Base-by-base conservation (phyloP, 1,140 invertebrate species). In the Nasonia longicornis region DNA sequence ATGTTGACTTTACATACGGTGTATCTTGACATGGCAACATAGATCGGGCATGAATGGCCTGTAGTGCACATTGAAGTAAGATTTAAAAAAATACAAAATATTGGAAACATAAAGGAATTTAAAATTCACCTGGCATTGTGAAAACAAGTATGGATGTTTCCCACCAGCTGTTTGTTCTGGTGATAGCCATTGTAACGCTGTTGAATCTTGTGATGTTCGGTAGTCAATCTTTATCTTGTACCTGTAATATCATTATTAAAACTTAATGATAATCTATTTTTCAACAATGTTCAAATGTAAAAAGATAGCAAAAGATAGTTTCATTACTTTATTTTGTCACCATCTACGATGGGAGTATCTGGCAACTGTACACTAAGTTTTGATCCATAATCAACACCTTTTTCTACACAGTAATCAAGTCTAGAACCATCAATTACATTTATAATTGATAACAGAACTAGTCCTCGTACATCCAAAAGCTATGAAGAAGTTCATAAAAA, bases 1-100 rank as follows among this genome's bases (percentile, higher is more conserved):
- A 99, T 3, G 96, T 95, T 81, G 94, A 93, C 91, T 99, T 99
- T 0, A 98, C 95, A n/a, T 93, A 92, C 4, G 98, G 97, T 0
- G 97, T 96, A 90, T 99, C 98, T 93, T 99, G 97, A 87, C 97
- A 98, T 4, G 98, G 98, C 16, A 98, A 80, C 79, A 98, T 93
- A 11, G 96, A 96, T 73, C 97, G 92, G 2, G 95, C 95, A 91
- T 98, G 96, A 84, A 98, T 97, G 14, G 97, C 94, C 95, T 98
- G 87, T 91, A 90, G 85, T 84, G 75, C 83, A 79, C 31, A 71
- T 52, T 78, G 63, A 14, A 80, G 79, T 63, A 81, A 45, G 22
- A n/a, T 22, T 81, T 63, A 10, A 2, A 6, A 10, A 2, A 6
- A 64, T n/a, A 73, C 38, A 26, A 45, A 48, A 29, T 73, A 73